phyloP scores from a whole-genome alignment of 2,113 vertebrate genomes.

The Calidris pugnax region DNA sequence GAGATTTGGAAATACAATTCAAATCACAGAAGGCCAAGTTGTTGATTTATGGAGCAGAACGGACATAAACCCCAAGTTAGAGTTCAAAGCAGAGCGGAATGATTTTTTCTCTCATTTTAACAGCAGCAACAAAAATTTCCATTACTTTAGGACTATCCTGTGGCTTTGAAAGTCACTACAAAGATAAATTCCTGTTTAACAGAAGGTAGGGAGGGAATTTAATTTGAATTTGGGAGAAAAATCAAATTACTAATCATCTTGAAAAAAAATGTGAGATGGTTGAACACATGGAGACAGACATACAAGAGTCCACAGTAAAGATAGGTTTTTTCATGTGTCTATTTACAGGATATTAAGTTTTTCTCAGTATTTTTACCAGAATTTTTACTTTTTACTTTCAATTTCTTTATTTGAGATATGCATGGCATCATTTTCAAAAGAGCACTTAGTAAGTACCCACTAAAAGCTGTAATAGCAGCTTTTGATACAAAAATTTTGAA shows the following conservation, averaged over 20 bases:
- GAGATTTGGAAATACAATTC: neutral
- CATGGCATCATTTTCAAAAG: neutral
- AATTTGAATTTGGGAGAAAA: constrained; percentile 50
- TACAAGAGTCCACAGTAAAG: neutral
- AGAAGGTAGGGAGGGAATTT: constrained; percentile 27
- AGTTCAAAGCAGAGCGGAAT: neutral
- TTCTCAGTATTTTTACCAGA: neutral
- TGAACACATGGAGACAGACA: neutral
- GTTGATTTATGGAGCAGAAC: constrained; percentile 36
- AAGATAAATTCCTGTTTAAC: constrained; percentile 13
- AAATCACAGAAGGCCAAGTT: neutral
- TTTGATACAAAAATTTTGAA: neutral
- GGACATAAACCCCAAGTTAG: neutral
- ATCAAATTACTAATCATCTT: constrained; percentile 5
- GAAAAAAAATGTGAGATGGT: neutral
- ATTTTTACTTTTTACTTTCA: neutral
- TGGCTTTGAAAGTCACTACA: constrained; percentile 50
- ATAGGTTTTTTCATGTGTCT: neutral
- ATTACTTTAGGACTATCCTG: neutral
- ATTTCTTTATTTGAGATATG: neutral
- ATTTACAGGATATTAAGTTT: neutral
- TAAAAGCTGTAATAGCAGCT: neutral
- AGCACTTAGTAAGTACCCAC: neutral
- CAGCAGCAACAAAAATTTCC: neutral
- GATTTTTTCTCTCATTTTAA: neutral